Conservation (phyloP, 2,113 vertebrate genomes). For the Cyanocitta stelleri region DNA sequence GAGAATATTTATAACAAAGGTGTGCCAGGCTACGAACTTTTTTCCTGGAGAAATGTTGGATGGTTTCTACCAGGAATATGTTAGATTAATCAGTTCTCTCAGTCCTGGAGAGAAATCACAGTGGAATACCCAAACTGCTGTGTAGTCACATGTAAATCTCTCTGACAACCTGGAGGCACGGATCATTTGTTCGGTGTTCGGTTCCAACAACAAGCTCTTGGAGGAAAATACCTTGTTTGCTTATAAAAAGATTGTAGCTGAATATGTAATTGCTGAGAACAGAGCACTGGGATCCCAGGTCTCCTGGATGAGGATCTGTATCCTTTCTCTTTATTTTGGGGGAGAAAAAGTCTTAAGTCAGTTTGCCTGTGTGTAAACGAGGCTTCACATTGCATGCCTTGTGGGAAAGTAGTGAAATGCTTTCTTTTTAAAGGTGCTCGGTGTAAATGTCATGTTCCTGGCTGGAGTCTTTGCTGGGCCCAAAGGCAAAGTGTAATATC, state of each 20-base stretch:
- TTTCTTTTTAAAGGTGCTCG: not conserved
- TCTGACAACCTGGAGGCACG: slow-evolving; percentile 22
- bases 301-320: not conserved
- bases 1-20: not conserved
- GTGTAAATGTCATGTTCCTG: slow-evolving; percentile 23
- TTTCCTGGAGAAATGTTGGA: not conserved
- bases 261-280: not conserved
- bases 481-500: not conserved
- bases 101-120: not conserved
- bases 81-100: slow-evolving; percentile 11
- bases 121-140: slow-evolving; percentile 2
- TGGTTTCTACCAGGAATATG: not conserved
- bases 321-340: not conserved
- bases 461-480: not conserved
- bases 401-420: not conserved
- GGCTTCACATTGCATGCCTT: not conserved
- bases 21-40: not conserved
- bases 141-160: slow-evolving; percentile 33
- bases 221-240: slow-evolving; percentile 8
- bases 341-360: not conserved
- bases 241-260: not conserved
- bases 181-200: not conserved
- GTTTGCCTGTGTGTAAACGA: not conserved
- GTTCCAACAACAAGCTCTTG: not conserved
- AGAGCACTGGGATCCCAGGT: not conserved